Evolutionary conservation across 2,797 vertebrate genomes (phyloP), one percentile per base, ranked within the genome.

Genomic region (Chaenodraco wilsoni): DNA sequence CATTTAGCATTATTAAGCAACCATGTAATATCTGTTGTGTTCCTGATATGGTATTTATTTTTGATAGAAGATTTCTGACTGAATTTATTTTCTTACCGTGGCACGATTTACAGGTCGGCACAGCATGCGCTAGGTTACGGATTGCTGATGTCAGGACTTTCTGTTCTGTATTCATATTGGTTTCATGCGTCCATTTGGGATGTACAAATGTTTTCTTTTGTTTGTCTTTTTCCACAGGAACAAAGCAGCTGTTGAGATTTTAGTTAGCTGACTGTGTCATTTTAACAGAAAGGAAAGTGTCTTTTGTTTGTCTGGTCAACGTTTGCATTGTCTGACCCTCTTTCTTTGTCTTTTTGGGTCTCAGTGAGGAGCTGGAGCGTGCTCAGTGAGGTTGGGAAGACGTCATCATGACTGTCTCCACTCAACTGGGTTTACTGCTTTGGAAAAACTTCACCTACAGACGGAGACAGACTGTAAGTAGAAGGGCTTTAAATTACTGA

Each of bases 401-500:
- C 91, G 79, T 78, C 64, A 93, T 88, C 88, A 99, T 99, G 97
- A 92, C 96, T 59, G 94, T 95, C 89, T 97, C 95, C 95, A 95
- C 97, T 3, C 98, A 99, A 86, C 87, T 99, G 92, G 95, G 96
- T 65, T 91, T 99, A 91, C 94, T 99, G 85, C 95, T 99, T 1
- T 99, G 98, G 98, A 99, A 99, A 91, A 99, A 99, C 90, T 96
- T 99, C 87, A 98, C 98, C 4, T 99, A 94, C 88, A 89, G 98
- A 92, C 95, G 96, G 92, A 91, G 98, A 88, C 98, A 99, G 80
- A 99, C 97, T n/a, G 98, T 99, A 92, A 97, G 98, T 92, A 40
- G 23, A 7, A 70, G 14, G 16, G 14, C 54, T 56, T 68, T 15
- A 55, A 14, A 16, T 66, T 3, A 60, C 54, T 67, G 46, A 66